phyloP scores from a whole-genome alignment of 2,888 invertebrate genomes.

The Agrochola lota region DNA sequence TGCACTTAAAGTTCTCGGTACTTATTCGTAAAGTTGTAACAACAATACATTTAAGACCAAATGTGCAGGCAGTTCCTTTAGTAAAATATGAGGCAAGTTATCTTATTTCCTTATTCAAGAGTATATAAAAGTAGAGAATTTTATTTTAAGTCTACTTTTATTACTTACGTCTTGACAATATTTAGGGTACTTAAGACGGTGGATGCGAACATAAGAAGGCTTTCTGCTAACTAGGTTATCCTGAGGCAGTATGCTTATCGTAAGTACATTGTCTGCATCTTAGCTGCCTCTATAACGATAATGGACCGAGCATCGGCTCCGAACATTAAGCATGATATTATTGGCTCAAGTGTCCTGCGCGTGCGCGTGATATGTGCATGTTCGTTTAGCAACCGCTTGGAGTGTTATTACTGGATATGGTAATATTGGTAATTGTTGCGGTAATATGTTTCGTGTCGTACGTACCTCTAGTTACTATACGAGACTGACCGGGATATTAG shows the following conservation, averaged over 20 bases:
- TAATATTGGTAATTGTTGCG: conserved; percentile 62
- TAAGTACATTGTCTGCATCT: conserved; percentile 81
- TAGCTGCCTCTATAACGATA: conserved; percentile 78
- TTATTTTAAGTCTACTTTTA: conserved; percentile 44
- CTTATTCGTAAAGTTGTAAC: conserved; percentile 22
- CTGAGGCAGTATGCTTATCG: conserved; percentile 77
- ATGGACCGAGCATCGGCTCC: conserved; percentile 62
- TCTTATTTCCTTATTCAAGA: conserved; percentile 33
- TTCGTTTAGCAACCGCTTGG: conserved; percentile 52
- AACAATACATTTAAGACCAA: conserved; percentile 10
- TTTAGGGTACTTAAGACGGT: conserved; percentile 37
- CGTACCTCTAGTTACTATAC: conserved; percentile 10
- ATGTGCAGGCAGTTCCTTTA: not conserved
- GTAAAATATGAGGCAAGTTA: conserved; percentile 7
- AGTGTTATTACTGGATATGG: conserved; percentile 56
- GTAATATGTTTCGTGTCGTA: conserved; percentile 44
- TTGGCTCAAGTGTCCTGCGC: conserved; percentile 30
- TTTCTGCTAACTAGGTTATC: conserved; percentile 75
- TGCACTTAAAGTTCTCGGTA: conserved; percentile 21
- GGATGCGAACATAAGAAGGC: conserved; percentile 65
- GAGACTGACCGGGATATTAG: conserved; percentile 30
- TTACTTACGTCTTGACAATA: conserved; percentile 58
- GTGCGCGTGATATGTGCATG: conserved; percentile 28
- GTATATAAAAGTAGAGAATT: conserved; percentile 20
- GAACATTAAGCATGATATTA: conserved; percentile 43